Base-by-base conservation (phyloP, 2,888 invertebrate genomes). In the Gandaritis pyraliata region DNA sequence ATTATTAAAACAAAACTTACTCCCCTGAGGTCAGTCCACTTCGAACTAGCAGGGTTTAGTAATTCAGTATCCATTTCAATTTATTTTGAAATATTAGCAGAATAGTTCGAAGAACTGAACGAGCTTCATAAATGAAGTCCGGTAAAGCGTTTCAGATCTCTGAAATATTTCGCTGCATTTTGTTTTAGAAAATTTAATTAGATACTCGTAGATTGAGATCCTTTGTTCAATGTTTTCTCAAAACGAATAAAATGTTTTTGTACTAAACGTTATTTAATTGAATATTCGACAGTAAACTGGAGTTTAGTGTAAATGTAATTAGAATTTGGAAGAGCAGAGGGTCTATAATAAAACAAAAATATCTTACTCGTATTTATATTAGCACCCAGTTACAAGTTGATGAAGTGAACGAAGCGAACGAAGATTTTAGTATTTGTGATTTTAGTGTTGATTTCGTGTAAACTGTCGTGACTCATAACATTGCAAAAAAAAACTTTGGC, bases 111-210 rank as follows among this genome's bases (percentile, higher is more conserved):
- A 38, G 30, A 29, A 41, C 16, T 41, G n/a, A n/a, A 23, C 30
- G 47, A 51, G 29, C 41, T 29, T 33, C 29, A 23, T 41, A 29
- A 47, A 53, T 48, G 33, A 23, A 57, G 6, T 29, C 33, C 49
- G 13, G 30, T 47, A 33, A 16, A 57, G 50, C 29, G 33, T 15
- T 58, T 50, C 47, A 51, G 45, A 55, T 61, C 33, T 15, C 45
- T 12, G 29, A 47, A 43, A 57, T 15, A 36, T 16, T 61, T 49
- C 39, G 39, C 11, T 55, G 50, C 61, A 58, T 58, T 61, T 41
- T 51, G 23, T 64, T 50, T 4, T 29, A 58, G 43, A 65, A 50
- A 57, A 41, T 49, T 49, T 61, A 58, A 58, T 64, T 60, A 64
- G 11, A 11, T 12, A n/a, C n/a, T n/a, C n/a, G n/a, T n/a, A 50